Conservation (phyloP, 2,113 vertebrate species). For the Muntiacus reevesi region DNA sequence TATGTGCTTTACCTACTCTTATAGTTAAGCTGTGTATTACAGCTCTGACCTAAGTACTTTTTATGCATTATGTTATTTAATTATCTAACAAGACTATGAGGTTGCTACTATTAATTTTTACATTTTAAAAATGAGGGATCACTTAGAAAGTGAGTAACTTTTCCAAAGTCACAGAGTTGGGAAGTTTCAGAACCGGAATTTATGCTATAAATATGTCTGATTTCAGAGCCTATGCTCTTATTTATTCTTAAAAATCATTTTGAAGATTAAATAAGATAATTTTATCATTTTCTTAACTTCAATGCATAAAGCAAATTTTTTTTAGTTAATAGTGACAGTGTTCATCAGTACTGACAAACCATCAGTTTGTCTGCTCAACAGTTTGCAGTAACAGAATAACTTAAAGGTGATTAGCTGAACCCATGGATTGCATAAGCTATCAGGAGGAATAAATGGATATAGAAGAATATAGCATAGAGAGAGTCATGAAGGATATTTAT, state of each 20-base stretch:
- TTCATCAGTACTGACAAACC: neutral
- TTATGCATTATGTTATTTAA: neutral
- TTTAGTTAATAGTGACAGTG: neutral
- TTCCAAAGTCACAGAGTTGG: neutral
- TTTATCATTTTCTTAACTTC: neutral
- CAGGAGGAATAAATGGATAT: neutral
- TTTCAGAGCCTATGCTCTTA: neutral
- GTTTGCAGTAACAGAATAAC: neutral
- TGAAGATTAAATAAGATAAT: neutral
- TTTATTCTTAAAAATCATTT: conserved; percentile 1
- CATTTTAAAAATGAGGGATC: neutral
- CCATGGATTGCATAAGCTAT: neutral
- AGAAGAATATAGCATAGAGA: neutral
- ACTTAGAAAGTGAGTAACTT: neutral
- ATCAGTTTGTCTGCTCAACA: neutral
- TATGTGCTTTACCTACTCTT: neutral
- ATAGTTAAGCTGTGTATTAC: neutral
- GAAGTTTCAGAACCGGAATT: neutral
- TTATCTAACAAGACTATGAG: neutral
- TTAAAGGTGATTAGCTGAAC: neutral
- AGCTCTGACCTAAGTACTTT: neutral
- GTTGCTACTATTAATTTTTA: neutral
- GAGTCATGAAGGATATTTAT: neutral
- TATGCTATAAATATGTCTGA: neutral
- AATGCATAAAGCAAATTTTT: neutral